A percentile compares a stretch with the other conserved stretches of the same genome.
Conservation (phyloP, 53 echinoderm and acorn worm genomes). For the Zoroaster sp. region DNA sequence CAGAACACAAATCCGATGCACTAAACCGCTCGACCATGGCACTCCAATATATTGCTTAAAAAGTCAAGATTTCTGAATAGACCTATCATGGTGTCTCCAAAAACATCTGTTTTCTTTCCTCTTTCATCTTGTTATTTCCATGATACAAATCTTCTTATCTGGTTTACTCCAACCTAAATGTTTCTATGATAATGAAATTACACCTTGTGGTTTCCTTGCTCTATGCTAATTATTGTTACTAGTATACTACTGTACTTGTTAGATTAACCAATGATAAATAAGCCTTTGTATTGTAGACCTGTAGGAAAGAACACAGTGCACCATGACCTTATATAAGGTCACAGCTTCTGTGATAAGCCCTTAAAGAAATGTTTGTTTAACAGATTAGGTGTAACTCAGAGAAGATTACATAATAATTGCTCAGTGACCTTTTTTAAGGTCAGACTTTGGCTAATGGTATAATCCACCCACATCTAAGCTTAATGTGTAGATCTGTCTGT, state of each 20-base stretch:
- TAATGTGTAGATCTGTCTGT: too few species aligned
- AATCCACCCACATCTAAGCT: too few species aligned
- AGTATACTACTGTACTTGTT: not conserved
- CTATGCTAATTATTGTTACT: too few species aligned
- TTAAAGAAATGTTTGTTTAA: not conserved
- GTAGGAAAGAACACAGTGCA: not conserved
- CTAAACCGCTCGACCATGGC: too few species aligned
- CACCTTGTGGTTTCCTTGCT: not conserved
- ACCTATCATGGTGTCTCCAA: too few species aligned
- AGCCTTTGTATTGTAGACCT: not conserved
- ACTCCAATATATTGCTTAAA: too few species aligned
- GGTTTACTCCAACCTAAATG: not conserved
- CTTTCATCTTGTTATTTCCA: too few species aligned
- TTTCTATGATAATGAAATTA: not conserved
- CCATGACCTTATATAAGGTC: conserved; percentile 20
- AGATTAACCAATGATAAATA: not conserved
- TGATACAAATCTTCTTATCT: not conserved
- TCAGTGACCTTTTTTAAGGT: not conserved
- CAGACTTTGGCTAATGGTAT: too few species aligned
- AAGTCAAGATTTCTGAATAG: too few species aligned
- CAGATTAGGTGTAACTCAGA: not conserved
- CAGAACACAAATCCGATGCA: too few species aligned
- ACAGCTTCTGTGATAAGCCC: not conserved
- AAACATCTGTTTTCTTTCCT: too few species aligned
- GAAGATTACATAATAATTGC: conserved; percentile 15